A percentile compares a stretch with the other conserved stretches of the same genome.
These are phyloP conservation scores for Cancer borealis DNA, from an alignment of 2,888 invertebrate genomes.

Conservation along the genomic window DNA sequence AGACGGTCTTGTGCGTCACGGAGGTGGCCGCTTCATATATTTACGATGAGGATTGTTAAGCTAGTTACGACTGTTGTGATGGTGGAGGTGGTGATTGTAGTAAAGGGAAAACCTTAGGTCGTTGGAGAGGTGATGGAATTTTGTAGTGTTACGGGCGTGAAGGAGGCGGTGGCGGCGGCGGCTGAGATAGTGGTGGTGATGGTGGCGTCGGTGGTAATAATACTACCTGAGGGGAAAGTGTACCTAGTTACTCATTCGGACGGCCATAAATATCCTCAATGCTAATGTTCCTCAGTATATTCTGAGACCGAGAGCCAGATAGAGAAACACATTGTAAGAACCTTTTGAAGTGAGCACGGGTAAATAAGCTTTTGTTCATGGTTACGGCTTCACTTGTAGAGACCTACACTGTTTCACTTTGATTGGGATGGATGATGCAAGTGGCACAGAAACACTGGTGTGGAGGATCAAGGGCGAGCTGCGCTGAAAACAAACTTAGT, in stretches of 20 bases:
- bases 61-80: background rate
- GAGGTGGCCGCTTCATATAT: background rate
- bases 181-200: background rate
- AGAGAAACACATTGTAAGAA: slow-evolving; percentile 14
- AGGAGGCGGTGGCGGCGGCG: background rate
- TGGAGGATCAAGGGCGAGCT: background rate
- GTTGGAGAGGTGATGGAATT: background rate
- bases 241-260: background rate
- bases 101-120: background rate
- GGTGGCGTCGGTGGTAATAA: background rate
- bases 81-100: background rate
- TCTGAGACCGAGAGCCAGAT: background rate
- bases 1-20: no score
- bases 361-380: slow-evolving; percentile 2
- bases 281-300: background rate
- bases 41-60: background rate
- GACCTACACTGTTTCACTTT: slow-evolving; percentile 21
- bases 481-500: background rate
- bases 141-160: background rate
- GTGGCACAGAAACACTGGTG: background rate
- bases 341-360: background rate
- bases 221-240: slow-evolving; percentile 28
- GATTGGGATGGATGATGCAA: slow-evolving; percentile 27
- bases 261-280: background rate
- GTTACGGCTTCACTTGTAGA: slow-evolving; percentile 5